Conservation (phyloP, 2,797 vertebrate species). For the Enteromius fasciolatus region DNA sequence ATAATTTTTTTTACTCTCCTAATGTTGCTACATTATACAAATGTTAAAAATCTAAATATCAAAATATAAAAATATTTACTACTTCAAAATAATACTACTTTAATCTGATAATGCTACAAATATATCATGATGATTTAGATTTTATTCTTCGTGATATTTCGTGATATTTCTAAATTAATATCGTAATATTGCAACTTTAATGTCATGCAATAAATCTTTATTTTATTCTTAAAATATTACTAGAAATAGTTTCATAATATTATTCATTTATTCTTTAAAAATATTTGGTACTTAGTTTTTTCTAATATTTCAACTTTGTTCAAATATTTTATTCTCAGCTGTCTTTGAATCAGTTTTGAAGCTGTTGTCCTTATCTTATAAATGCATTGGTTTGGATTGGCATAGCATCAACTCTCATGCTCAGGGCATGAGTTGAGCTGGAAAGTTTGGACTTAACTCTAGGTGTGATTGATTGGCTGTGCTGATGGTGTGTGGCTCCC, state of each 20-base stretch:
- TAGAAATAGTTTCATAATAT: background rate
- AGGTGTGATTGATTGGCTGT: conserved; percentile 78
- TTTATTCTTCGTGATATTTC: no score
- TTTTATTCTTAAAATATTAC: background rate
- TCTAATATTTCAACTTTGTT: background rate
- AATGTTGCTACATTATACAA: background rate
- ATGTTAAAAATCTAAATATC: background rate
- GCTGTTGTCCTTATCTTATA: background rate
- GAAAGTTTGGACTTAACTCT: conserved; percentile 60
- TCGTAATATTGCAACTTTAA: background rate
- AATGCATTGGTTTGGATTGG: conserved; percentile 18
- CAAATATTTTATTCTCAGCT: background rate
- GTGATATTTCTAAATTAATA: background rate
- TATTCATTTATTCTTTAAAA: background rate
- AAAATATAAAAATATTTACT: no score
- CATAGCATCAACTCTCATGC: conserved; percentile 20
- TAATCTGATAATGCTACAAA: background rate
- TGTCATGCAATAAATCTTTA: background rate
- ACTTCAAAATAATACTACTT: no score
- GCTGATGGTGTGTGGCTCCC: conserved; percentile 70
- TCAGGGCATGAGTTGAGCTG: conserved; percentile 30
- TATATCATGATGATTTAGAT: background rate
- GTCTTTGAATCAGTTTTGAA: background rate
- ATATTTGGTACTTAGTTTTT: background rate
- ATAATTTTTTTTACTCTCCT: background rate